Conservation (phyloP, 2,888 invertebrate species). For the Aphidoletes aphidimyza region DNA sequence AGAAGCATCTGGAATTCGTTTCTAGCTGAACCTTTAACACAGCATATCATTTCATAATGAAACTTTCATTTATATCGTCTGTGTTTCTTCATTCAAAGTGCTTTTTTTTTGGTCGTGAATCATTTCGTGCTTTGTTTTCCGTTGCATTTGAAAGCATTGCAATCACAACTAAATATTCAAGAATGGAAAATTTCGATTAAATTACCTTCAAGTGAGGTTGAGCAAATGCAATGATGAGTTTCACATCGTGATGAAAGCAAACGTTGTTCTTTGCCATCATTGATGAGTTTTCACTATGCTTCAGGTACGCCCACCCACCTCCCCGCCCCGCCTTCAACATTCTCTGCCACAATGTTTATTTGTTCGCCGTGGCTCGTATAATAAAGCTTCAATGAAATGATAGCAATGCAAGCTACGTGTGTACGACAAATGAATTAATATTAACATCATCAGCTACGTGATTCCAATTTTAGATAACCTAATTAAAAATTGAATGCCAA, state of each 20-base stretch:
- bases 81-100: too few relatives aligned
- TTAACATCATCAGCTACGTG: conserved; percentile 43
- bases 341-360: not conserved
- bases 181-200: not conserved
- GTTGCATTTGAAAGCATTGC: too few relatives aligned
- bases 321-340: too few relatives aligned
- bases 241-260: too few relatives aligned
- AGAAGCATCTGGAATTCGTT: too few relatives aligned
- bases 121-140: not conserved
- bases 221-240: not conserved
- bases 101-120: too few relatives aligned
- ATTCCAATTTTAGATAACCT: conserved; percentile 43
- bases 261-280: too few relatives aligned
- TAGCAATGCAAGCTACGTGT: not conserved
- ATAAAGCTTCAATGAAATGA: not conserved
- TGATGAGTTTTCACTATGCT: too few relatives aligned
- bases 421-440: conserved; percentile 46
- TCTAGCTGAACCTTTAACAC: too few relatives aligned
- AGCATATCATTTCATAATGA: too few relatives aligned
- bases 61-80: too few relatives aligned
- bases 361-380: not conserved
- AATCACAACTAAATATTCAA: not conserved
- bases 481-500: conserved; percentile 25
- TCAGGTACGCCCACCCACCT: too few relatives aligned
- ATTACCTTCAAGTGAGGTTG: not conserved